Evolutionary conservation across 2,113 vertebrate species (phyloP).

Genomic region (Ardeotis arabs): DNA sequence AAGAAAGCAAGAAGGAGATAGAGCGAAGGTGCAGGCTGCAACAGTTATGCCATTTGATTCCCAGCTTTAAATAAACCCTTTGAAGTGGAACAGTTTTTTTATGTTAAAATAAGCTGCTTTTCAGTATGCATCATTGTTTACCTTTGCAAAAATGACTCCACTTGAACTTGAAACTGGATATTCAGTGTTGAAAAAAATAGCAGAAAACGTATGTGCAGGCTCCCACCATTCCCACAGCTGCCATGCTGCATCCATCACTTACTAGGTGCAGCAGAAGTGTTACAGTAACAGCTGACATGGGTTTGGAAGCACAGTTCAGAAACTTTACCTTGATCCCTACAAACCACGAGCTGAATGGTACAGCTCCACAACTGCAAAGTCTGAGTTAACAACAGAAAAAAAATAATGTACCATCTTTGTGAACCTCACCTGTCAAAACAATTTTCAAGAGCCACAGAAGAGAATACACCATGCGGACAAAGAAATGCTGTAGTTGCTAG

Average conservation of each 20-base stretch:
- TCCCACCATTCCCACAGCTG: not conserved
- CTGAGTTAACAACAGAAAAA: not conserved
- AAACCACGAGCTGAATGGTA: not conserved
- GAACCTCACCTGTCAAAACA: not conserved
- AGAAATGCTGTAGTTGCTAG: not conserved
- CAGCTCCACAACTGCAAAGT: not conserved
- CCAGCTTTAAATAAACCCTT: slow-evolving; percentile 23
- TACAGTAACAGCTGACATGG: not conserved
- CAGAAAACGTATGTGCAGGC: not conserved
- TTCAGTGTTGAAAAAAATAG: not conserved
- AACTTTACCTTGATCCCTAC: not conserved
- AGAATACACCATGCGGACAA: not conserved
- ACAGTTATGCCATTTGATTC: not conserved
- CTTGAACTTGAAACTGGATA: not conserved
- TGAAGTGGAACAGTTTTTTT: not conserved
- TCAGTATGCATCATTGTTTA: not conserved
- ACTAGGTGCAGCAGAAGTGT: not conserved
- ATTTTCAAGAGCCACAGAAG: not conserved
- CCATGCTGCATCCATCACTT: not conserved
- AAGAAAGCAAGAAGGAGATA: not conserved
- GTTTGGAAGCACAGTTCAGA: not conserved
- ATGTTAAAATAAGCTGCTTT: not conserved
- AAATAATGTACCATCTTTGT: not conserved
- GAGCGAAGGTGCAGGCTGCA: not conserved
- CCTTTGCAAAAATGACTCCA: not conserved